Evolutionary conservation across 2,113 vertebrate genomes (phyloP).

Genomic region (Percopsis transmontana): DNA sequence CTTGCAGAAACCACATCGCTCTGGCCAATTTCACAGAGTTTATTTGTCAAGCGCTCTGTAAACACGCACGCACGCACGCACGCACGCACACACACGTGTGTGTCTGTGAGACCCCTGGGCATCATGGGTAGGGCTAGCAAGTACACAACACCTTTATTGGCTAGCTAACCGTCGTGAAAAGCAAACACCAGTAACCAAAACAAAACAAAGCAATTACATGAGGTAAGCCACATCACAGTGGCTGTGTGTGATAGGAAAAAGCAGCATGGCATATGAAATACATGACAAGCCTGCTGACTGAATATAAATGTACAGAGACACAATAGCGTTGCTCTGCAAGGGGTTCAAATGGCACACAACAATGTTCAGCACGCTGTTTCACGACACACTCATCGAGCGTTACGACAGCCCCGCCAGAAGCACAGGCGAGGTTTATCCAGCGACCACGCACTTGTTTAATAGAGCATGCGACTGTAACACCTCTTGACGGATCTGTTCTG

Average conservation of each 20-base stretch:
- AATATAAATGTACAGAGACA: not conserved
- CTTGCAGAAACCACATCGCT: not conserved
- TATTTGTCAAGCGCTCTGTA: not conserved
- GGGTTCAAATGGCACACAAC: too few species aligned
- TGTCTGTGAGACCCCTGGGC: constrained; percentile 33
- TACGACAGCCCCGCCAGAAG: too few species aligned
- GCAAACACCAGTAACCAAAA: constrained; percentile 11
- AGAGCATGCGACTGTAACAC: too few species aligned
- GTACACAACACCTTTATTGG: constrained; percentile 20
- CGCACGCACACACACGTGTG: constrained; percentile 17
- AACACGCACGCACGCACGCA: not conserved
- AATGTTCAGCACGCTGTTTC: too few species aligned
- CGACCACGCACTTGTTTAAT: too few species aligned
- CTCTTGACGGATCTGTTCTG: too few species aligned
- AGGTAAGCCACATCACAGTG: constrained; percentile 6
- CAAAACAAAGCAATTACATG: constrained; percentile 25
- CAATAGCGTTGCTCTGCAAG: not conserved
- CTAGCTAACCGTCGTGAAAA: constrained; percentile 9
- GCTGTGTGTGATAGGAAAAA: not conserved
- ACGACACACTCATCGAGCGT: not conserved
- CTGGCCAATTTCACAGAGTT: not conserved
- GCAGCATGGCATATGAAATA: not conserved
- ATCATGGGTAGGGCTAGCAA: constrained; percentile 39
- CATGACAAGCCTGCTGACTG: not conserved
- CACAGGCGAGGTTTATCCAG: too few species aligned